Percentiles rank a stretch among this genome's conserved stretches.
Conservation (phyloP, 1,140 invertebrate species). For the Agrilus planipennis region DNA sequence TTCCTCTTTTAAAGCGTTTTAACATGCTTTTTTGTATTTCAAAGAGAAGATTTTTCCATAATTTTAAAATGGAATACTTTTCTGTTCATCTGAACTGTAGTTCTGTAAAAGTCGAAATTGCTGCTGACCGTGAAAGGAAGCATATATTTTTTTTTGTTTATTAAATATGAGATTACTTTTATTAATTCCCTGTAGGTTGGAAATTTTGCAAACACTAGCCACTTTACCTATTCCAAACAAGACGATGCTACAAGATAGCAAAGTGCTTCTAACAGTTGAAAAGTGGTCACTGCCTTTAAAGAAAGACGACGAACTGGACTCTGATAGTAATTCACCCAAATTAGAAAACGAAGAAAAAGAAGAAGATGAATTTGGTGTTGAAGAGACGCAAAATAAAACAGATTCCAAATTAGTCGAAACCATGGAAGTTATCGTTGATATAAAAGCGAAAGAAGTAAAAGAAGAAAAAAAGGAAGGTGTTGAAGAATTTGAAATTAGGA, state of each 20-base stretch:
- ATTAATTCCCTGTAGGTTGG: slow-evolving; percentile 43
- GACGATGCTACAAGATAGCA: slow-evolving; percentile 84
- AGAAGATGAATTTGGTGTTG: slow-evolving; percentile 9
- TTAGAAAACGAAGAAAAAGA: slow-evolving; percentile 16
- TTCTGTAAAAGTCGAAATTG: too few species aligned
- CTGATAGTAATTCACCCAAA: slow-evolving; percentile 28
- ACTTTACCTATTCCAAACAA: slow-evolving; percentile 85
- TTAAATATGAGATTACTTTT: too few species aligned
- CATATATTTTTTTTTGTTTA: too few species aligned
- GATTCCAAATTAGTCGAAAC: background rate
- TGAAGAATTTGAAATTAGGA: slow-evolving; percentile 10
- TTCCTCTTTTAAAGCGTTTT: too few species aligned
- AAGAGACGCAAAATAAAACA: slow-evolving; percentile 5
- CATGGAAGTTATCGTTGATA: background rate
- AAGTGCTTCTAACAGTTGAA: slow-evolving; percentile 71
- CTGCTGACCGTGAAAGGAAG: too few species aligned
- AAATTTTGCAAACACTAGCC: slow-evolving; percentile 68
- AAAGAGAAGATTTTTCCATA: too few species aligned
- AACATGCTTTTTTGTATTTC: too few species aligned
- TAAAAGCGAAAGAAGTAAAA: slow-evolving; percentile 3
- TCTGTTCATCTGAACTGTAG: too few species aligned
- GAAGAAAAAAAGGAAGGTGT: slow-evolving; percentile 17
- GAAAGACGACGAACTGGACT: slow-evolving; percentile 33
- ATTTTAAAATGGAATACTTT: too few species aligned
- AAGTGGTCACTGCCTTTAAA: slow-evolving; percentile 68